Percentiles rank a stretch among this genome's conserved stretches.
These are phyloP conservation scores for Hycleus phaleratus DNA, from an alignment of 1,140 invertebrate genomes.

Conservation along the genomic window DNA sequence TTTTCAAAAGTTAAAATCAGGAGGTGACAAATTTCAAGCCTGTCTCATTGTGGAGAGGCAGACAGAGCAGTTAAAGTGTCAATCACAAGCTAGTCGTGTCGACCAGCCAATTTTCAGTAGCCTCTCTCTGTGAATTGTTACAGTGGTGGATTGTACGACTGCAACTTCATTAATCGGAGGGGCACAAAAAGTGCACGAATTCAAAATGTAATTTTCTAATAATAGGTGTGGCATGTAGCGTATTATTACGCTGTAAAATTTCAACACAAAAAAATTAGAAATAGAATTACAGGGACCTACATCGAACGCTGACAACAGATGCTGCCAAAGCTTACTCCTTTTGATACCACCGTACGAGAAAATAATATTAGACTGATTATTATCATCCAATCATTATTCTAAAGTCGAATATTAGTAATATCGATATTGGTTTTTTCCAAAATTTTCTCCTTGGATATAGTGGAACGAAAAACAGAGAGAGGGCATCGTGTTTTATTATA, in stretches of 20 bases:
- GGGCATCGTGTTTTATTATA: too few species aligned
- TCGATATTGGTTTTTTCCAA: too few species aligned
- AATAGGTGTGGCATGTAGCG: constrained; percentile 17
- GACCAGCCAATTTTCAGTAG: not conserved
- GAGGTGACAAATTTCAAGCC: constrained; percentile 22
- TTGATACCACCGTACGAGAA: too few species aligned
- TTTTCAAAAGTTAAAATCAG: constrained; percentile 14
- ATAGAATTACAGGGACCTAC: not conserved
- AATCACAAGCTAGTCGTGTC: constrained; percentile 14
- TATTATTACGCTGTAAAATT: constrained; percentile 4
- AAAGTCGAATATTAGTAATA: too few species aligned
- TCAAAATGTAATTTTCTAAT: constrained; percentile 26
- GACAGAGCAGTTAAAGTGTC: constrained; percentile 22
- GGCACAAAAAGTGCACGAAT: constrained; percentile 20
- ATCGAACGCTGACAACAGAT: not conserved
- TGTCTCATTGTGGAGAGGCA: constrained; percentile 10
- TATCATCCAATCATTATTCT: too few species aligned
- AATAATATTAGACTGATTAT: too few species aligned
- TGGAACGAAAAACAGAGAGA: too few species aligned
- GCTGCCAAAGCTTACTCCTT: too few species aligned
- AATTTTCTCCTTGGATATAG: too few species aligned
- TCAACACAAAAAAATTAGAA: too few species aligned
- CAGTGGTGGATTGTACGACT: constrained; percentile 5
- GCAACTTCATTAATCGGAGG: constrained; percentile 20
- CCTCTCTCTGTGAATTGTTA: not conserved